These are phyloP conservation scores for Condylostylus longicornis DNA, from an alignment of 1,140 invertebrate genomes.

Conservation along the genomic window DNA sequence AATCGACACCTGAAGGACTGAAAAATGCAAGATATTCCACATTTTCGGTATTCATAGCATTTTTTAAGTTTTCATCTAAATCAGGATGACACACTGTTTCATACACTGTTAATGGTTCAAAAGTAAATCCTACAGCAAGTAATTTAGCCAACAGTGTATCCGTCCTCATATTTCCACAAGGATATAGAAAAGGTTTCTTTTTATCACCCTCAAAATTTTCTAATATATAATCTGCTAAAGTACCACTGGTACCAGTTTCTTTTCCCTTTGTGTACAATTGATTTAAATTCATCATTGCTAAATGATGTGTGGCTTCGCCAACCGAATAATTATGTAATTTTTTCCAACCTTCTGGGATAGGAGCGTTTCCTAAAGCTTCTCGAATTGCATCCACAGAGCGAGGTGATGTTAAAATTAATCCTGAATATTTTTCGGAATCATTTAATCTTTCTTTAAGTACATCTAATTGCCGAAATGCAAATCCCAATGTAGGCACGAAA, in stretches of 20 bases:
- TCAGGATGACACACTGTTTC: conserved; percentile 33
- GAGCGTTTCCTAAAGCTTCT: conserved; percentile 29
- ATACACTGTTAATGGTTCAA: conserved; percentile 38
- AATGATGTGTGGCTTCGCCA: conserved; percentile 34
- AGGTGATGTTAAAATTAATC: conserved; percentile 38
- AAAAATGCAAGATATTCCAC: conserved; percentile 38
- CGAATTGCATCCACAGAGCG: conserved; percentile 36
- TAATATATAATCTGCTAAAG: conserved; percentile 33
- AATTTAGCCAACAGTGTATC: conserved; percentile 34
- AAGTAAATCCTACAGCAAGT: conserved; percentile 25
- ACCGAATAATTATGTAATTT: conserved; percentile 37
- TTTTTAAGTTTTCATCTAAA: conserved; percentile 32
- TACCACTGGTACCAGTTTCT: conserved; percentile 36
- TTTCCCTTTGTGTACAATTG: conserved; percentile 34
- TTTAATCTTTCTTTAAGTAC: conserved; percentile 30
- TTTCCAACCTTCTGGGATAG: conserved; percentile 34
- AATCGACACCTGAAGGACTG: conserved; percentile 36
- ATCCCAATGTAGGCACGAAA: conserved; percentile 38
- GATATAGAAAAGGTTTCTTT: conserved; percentile 33
- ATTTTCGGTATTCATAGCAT: conserved; percentile 19
- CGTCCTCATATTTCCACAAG: conserved; percentile 37
- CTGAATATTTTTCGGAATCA: conserved; percentile 32
- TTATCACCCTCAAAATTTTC: conserved; percentile 31
- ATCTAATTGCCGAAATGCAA: conserved; percentile 32
- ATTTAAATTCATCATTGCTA: conserved; percentile 32